Evolutionary conservation across 1,140 invertebrate species (phyloP).

Genomic region (Dendroctonus valens): DNA sequence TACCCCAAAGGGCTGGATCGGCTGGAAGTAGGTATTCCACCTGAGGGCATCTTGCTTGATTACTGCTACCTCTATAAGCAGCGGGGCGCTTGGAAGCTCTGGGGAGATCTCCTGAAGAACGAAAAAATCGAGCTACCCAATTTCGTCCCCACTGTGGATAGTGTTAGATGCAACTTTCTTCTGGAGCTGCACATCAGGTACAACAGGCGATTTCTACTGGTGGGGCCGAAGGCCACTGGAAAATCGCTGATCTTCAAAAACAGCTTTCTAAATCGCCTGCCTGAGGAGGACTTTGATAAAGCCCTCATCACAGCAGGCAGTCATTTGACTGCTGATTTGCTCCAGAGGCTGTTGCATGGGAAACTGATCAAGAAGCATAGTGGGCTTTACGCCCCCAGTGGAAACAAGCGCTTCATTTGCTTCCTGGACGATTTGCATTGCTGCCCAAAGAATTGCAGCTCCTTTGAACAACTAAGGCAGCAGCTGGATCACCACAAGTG

Average conservation of each 20-base stretch:
- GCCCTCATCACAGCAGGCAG: conserved; percentile 84
- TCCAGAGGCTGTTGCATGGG: conserved; percentile 80
- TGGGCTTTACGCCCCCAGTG: conserved; percentile 75
- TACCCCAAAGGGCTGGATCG: conserved; percentile 65
- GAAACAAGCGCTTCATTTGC: conserved; percentile 70
- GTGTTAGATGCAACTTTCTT: conserved; percentile 71
- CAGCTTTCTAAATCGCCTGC: conserved; percentile 73
- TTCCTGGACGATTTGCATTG: conserved; percentile 93
- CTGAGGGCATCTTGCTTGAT: conserved; percentile 74
- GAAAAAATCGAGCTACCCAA: conserved; percentile 58
- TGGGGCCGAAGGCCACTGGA: conserved; percentile 87
- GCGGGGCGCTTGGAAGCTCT: conserved; percentile 70
- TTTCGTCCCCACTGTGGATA: conserved; percentile 82
- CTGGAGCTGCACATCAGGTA: conserved; percentile 66
- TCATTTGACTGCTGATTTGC: conserved; percentile 78
- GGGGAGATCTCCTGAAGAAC: conserved; percentile 64
- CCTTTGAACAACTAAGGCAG: conserved; percentile 83
- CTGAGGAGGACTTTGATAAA: conserved; percentile 69
- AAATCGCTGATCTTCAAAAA: conserved; percentile 88
- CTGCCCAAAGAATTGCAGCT: conserved; percentile 77
- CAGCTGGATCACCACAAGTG: conserved; percentile 83
- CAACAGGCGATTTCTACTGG: conserved; percentile 70
- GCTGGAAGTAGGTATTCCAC: conserved; percentile 70
- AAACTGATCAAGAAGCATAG: conserved; percentile 77
- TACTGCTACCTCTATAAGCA: conserved; percentile 71